Evolutionary conservation across 2,113 vertebrate species (phyloP).

Genomic region (Petromus typicus): DNA sequence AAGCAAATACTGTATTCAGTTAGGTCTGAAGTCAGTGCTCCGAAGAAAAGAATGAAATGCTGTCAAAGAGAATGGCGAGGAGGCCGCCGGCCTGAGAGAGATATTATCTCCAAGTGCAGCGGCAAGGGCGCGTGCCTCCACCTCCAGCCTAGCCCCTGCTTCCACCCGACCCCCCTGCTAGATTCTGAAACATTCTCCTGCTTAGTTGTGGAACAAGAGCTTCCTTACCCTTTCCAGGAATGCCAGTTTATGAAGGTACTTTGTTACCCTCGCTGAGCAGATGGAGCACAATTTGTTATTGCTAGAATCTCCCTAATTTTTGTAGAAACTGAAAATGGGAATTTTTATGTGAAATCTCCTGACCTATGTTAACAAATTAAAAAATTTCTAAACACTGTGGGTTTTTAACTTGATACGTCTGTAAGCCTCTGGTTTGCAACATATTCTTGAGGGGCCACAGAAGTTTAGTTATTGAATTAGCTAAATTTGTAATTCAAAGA

Average conservation of each 20-base stretch:
- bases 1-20: neutral
- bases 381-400: neutral
- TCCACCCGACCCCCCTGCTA: neutral
- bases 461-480: neutral
- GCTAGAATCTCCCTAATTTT: neutral
- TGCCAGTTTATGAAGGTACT: neutral
- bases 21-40: neutral
- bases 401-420: neutral
- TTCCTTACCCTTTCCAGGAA: neutral
- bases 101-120: neutral
- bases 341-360: slow-evolving; percentile 51
- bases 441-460: neutral
- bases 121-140: neutral
- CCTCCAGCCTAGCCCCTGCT: neutral
- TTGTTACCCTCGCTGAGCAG: neutral
- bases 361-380: slow-evolving; percentile 46
- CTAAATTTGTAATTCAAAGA: neutral
- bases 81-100: neutral
- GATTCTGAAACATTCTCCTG: neutral
- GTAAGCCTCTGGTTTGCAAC: neutral
- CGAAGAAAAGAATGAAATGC: neutral
- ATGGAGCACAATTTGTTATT: neutral
- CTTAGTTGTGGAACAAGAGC: neutral
- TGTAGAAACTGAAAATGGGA: slow-evolving; percentile 8
- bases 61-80: neutral